Evolutionary conservation across 2,888 invertebrate species (phyloP), one percentile per base, ranked within the genome.

Genomic region (Oscheius myriophilus): DNA sequence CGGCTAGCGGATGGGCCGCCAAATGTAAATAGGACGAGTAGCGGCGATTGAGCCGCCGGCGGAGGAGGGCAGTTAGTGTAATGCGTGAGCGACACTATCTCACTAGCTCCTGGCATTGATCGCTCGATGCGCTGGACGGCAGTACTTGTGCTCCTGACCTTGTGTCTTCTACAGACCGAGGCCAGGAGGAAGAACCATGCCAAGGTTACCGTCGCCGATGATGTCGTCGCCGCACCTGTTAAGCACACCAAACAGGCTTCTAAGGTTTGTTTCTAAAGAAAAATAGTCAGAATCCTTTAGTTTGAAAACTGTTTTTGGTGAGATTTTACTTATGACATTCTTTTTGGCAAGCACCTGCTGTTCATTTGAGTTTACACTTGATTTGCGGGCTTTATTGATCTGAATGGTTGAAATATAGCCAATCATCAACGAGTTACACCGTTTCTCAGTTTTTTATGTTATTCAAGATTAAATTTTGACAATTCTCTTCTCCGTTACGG

Each of bases 161-260:
- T 59, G 1, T 16, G 46, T 23, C 16, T 67, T 26, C 21, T 49
- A 1, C 3, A 6, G 12, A n/a, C 51, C 1, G 61, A 61, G 41
- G 52, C 61, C 16, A 67, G 52, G 18, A 51, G 49, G 25, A 67
- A 61, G 33, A 67, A 67, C 21, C 67, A 67, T 52, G 52, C 26
- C 11, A 67, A 67, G 33, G 67, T 67, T 6, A 67, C 67, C 7
- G 67, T 67, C 14, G 67, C 67, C 14, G 67, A 67, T 26, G 67
- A 62, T 49, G 51, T 61, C 21, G 52, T 53, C 4, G 53, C 52
- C n/a, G 21, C 67, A 4, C 52, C 52, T 14, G 42, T 23, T 25
- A 52, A 51, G n/a, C 11, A 26, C 25, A 53, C 26, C 25, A 43
- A 42, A 42, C 18, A 52, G 18, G 26, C 33, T 1, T 1, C 66